These are phyloP conservation scores for Ricordea florida DNA, from an alignment of 92 coral and sea anemone species.

Conservation along the genomic window DNA sequence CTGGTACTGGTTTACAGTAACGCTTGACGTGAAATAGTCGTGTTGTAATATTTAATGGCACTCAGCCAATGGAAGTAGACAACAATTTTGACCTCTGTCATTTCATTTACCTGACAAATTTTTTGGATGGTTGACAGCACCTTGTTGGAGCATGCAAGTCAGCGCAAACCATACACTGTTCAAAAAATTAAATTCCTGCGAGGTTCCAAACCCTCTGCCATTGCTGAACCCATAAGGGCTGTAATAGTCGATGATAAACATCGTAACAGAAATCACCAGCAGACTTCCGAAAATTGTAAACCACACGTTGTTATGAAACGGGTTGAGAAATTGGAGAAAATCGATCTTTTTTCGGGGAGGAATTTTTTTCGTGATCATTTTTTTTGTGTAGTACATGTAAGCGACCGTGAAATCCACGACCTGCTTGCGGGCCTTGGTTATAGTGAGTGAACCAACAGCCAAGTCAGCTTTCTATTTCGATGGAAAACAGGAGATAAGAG, in stretches of 20 bases:
- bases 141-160: constrained; percentile 86
- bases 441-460: constrained; percentile 68
- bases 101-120: constrained; percentile 78
- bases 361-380: constrained; percentile 57
- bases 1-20: no score
- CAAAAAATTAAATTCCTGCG: constrained; percentile 68
- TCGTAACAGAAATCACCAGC: constrained; percentile 58
- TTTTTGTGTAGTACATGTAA: constrained; percentile 74
- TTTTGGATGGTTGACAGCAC: constrained; percentile 84
- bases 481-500: no score
- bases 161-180: constrained; percentile 84
- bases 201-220: constrained; percentile 59
- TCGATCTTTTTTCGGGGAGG: constrained; percentile 13
- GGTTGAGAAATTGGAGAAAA: constrained; percentile 78
- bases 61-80: no score
- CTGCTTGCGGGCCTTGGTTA: constrained; percentile 60
- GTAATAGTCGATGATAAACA: constrained; percentile 57
- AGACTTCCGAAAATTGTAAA: constrained; percentile 69
- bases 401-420: constrained; percentile 67
- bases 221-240: constrained; percentile 85
- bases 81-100: no score
- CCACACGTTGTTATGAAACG: constrained; percentile 83
- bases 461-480: constrained; percentile 81
- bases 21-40: no score
- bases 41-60: no score